Conservation (phyloP, 2,797 vertebrate species). For the Epinephelus awoara region DNA sequence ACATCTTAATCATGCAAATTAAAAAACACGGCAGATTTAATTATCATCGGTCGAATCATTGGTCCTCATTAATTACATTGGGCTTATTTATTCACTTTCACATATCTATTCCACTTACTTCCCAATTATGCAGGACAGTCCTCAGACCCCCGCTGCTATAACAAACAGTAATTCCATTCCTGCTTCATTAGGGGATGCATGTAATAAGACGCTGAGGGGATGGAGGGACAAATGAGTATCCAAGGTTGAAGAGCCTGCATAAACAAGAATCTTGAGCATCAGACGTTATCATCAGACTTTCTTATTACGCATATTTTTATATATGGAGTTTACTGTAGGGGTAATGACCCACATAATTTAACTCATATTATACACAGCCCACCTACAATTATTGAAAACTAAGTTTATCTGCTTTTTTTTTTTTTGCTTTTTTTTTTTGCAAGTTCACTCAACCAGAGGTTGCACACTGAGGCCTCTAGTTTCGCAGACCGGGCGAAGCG, state of each 20-base stretch:
- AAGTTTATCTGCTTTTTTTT: background rate
- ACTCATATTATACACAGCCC: background rate
- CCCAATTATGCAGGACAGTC: conserved; percentile 82
- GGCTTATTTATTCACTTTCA: conserved; percentile 84
- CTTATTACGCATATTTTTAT: background rate
- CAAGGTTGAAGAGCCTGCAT: conserved; percentile 51
- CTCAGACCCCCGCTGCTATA: conserved; percentile 73
- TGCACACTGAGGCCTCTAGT: no score
- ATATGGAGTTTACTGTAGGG: background rate
- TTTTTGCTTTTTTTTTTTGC: background rate
- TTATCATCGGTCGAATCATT: conserved; percentile 83
- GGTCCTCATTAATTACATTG: conserved; percentile 84
- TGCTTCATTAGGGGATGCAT: conserved; percentile 71
- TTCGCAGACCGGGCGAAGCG: no score
- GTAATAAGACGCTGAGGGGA: conserved; percentile 64
- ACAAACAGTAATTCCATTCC: conserved; percentile 76
- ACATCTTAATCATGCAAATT: conserved; percentile 88
- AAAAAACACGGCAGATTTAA: conserved; percentile 85
- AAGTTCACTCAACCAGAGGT: background rate
- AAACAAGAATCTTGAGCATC: conserved; percentile 36
- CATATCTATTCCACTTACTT: conserved; percentile 80
- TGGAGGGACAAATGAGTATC: conserved; percentile 59
- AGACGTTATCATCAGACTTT: conserved; percentile 25
- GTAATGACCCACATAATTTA: conserved; percentile 21
- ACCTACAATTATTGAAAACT: background rate